These are phyloP conservation scores for Ametastegia equiseti DNA, from an alignment of 2,888 invertebrate species.

Conservation along the genomic window DNA sequence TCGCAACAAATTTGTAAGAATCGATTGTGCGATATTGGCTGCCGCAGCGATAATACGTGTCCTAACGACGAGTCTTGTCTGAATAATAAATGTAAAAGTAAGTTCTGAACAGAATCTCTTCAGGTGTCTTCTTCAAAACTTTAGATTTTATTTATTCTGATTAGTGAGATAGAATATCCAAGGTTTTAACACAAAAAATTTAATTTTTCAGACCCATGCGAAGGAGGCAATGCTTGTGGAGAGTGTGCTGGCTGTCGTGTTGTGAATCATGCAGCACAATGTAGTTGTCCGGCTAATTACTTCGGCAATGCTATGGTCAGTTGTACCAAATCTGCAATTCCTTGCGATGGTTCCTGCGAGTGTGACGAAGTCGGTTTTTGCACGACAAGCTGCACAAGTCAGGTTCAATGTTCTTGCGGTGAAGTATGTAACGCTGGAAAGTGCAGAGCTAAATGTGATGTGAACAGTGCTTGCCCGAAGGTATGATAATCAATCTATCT, in stretches of 20 bases:
- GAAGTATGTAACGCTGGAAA: constrained; percentile 86
- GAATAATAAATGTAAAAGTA: constrained; percentile 89
- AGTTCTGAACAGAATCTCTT: constrained; percentile 54
- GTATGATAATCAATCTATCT: constrained; percentile 61
- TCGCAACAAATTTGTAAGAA: constrained; percentile 92
- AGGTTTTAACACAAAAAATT: not conserved
- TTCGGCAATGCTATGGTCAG: constrained; percentile 89
- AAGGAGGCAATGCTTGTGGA: constrained; percentile 86
- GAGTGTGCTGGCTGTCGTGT: constrained; percentile 90
- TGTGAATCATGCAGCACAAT: constrained; percentile 90
- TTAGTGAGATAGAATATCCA: not conserved
- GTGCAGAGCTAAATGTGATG: constrained; percentile 85
- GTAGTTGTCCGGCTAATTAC: constrained; percentile 89
- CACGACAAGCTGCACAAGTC: constrained; percentile 82
- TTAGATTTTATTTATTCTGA: not conserved
- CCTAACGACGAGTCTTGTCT: constrained; percentile 87
- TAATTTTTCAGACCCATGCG: constrained; percentile 85
- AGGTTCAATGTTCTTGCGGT: constrained; percentile 88
- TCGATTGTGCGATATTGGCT: constrained; percentile 91
- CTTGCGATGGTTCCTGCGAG: constrained; percentile 87
- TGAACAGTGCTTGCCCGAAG: constrained; percentile 82
- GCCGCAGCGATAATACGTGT: constrained; percentile 90
- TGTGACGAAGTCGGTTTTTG: constrained; percentile 91
- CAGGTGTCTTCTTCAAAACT: not conserved
- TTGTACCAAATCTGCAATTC: constrained; percentile 84